These are phyloP conservation scores for Phoenicopterus ruber DNA, from an alignment of 2,113 vertebrate genomes.

Conservation along the genomic window DNA sequence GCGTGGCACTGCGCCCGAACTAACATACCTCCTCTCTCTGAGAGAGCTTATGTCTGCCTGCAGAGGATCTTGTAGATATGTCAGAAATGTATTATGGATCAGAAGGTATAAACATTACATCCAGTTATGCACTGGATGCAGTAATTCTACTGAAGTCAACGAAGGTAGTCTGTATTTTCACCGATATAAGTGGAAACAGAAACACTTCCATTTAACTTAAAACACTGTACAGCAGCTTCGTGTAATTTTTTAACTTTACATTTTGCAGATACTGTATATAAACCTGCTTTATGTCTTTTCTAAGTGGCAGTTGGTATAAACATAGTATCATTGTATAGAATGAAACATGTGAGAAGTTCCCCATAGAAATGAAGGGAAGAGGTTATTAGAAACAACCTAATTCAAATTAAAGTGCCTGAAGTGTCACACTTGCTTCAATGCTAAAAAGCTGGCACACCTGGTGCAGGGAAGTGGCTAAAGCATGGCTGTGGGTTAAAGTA, in stretches of 20 bases:
- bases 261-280: constrained; percentile 19
- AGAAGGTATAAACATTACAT: background rate
- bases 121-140: background rate
- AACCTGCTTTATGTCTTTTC: constrained; percentile 13
- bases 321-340: background rate
- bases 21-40: background rate
- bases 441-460: background rate
- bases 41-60: background rate
- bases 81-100: background rate
- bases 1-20: background rate
- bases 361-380: constrained; percentile 1
- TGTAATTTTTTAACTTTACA: background rate
- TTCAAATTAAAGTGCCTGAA: constrained; percentile 4
- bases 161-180: background rate
- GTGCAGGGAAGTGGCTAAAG: background rate
- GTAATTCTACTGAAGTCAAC: background rate
- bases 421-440: background rate
- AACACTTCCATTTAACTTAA: background rate
- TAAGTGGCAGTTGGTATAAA: constrained; percentile 35
- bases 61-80: background rate
- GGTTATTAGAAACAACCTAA: background rate
- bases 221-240: background rate
- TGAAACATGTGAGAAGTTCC: constrained; percentile 53
- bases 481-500: background rate
- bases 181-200: background rate